Evolutionary conservation across 35 echinoderm and acorn worm species (phyloP).

Genomic region (Heliocidaris erythrogramma): DNA sequence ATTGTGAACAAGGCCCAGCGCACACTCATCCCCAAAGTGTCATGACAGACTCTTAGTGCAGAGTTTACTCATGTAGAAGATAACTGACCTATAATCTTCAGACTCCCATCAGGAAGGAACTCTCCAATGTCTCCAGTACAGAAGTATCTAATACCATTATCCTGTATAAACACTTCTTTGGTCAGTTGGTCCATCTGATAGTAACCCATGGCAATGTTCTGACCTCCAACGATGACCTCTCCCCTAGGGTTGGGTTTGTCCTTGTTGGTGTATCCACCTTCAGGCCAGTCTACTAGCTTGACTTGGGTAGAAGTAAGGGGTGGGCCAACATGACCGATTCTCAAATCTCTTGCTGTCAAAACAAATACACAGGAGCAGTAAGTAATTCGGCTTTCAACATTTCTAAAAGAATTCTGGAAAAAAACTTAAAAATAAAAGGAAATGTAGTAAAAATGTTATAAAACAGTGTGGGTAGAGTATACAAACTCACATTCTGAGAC

Average conservation of each 20-base stretch:
- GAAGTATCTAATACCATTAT: slow-evolving; percentile 77
- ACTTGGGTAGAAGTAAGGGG: slow-evolving; percentile 77
- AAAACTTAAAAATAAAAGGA: too few relatives aligned
- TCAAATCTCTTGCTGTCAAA: slow-evolving; percentile 63
- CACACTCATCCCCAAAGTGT: too few relatives aligned
- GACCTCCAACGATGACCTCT: slow-evolving; percentile 84
- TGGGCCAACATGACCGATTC: slow-evolving; percentile 73
- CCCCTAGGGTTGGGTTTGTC: slow-evolving; percentile 92
- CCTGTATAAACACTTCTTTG: slow-evolving; percentile 55
- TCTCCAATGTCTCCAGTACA: slow-evolving; percentile 89
- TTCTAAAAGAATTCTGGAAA: too few relatives aligned
- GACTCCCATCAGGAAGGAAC: slow-evolving; percentile 74
- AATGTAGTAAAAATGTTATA: too few relatives aligned
- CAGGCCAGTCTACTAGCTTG: slow-evolving; percentile 83
- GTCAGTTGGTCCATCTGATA: slow-evolving; percentile 86
- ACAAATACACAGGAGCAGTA: too few relatives aligned
- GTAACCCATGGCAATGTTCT: slow-evolving; percentile 90
- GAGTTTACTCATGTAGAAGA: neutral
- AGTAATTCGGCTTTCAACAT: too few relatives aligned
- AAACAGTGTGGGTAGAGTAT: too few relatives aligned
- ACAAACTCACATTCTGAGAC: slow-evolving; percentile 62
- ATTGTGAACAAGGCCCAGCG: too few relatives aligned
- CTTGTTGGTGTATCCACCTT: slow-evolving; percentile 77
- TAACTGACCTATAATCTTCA: slow-evolving; percentile 84
- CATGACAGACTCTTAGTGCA: too few relatives aligned